phyloP scores from a whole-genome alignment of 2,113 vertebrate species.

The Melanotaenia duboulayi region DNA sequence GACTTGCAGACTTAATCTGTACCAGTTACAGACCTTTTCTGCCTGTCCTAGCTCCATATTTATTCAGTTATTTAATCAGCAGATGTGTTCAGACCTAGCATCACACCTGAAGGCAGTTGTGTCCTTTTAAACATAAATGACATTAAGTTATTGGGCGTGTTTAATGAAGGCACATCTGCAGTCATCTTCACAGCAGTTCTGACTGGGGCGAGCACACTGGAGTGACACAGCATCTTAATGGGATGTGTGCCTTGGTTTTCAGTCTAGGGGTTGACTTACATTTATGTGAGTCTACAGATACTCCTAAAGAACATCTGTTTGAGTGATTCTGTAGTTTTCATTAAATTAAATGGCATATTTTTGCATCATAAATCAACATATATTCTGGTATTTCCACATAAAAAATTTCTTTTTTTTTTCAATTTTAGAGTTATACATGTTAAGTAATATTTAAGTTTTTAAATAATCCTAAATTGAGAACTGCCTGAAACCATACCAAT shows the following conservation, averaged over 20 bases:
- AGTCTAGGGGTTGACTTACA: constrained; percentile 15
- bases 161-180: constrained; percentile 28
- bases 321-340: constrained; percentile 39
- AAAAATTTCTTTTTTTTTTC: constrained; percentile 6
- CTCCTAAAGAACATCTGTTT: constrained; percentile 20
- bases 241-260: constrained; percentile 62
- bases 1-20: no score
- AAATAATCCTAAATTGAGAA: background rate
- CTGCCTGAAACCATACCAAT: constrained; percentile 29
- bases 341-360: constrained; percentile 27
- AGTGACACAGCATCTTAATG: constrained; percentile 56
- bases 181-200: constrained; percentile 3
- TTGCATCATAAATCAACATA: constrained; percentile 20
- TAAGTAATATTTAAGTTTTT: background rate
- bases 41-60: background rate
- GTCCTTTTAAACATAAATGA: background rate
- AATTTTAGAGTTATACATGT: constrained; percentile 24
- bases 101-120: constrained; percentile 4
- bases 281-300: constrained; percentile 21
- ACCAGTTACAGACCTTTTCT: no score
- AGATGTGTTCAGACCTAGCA: background rate
- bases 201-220: constrained; percentile 11
- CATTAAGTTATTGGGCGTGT: constrained; percentile 10
- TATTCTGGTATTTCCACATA: constrained; percentile 13
- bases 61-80: constrained; percentile 18